Base-by-base conservation (phyloP, 2,113 vertebrate genomes). In the Myotis lucifugus region DNA sequence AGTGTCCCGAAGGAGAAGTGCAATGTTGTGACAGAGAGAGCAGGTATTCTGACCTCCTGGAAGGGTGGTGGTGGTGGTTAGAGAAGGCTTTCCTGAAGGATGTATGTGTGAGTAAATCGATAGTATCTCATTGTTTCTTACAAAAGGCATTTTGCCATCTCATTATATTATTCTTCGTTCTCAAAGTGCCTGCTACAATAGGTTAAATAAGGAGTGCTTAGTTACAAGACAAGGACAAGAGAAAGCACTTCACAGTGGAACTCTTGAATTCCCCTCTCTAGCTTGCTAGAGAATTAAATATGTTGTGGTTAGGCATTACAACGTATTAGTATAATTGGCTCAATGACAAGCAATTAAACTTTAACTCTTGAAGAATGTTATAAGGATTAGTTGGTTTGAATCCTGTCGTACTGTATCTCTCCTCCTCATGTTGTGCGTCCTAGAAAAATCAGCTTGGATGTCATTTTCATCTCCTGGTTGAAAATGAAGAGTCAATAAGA, bases 391-490 rank as follows among this genome's bases (percentile, higher is more conserved):
- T 67, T 92, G 92, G 18, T 73, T 23, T n/a, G 54, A 93, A 4
- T 32, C 42, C 52, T 82, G 7, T 11, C 32, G 32, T 69, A 23
- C 42, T 66, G n/a, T 76, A 11, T 8, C 37, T 91, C 12, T 83
- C 74, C 12, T 92, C 54, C 15, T 92, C 50, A 29, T 69, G 9
- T 66, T 76, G 25, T 90, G 42, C 92, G n/a, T 64, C 48, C n/a
- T 94, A 74, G 32, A 40, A 88, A 19, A 79, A 73, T 0, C 18
- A 69, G 27, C 13, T 27, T 77, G 64, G 76, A 70, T 64, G 37
- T 48, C 88, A 88, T 95, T 95, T 96, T 92, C n/a, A 48, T 64
- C 32, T 69, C 46, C 42, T 69, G 18, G 29, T n/a, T 95, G 76
- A 91, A 84, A 67, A 91, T 70, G 37, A 83, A 12, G 1, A 76